phyloP scores from a whole-genome alignment of 2,113 vertebrate species.

The Cynoglossus semilaevis region DNA sequence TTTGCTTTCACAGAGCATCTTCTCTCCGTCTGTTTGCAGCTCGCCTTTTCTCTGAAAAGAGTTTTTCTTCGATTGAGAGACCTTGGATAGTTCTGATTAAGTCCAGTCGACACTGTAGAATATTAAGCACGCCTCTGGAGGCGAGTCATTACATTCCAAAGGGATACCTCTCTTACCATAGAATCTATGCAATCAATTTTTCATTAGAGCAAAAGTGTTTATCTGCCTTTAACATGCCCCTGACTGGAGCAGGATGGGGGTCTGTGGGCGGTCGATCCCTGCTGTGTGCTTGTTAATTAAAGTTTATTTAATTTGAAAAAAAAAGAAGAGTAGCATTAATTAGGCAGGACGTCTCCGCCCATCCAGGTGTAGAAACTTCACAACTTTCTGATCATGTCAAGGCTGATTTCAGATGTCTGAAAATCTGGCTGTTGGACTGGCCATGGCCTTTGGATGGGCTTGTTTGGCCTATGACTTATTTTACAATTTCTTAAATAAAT shows the following conservation, averaged over 20 bases:
- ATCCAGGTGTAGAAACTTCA: conserved; percentile 47
- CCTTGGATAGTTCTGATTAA: conserved; percentile 74
- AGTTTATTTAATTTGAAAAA: conserved; percentile 92
- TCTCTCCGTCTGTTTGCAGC: conserved; percentile 48
- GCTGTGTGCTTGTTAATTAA: conserved; percentile 97
- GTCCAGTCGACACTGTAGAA: conserved; percentile 65
- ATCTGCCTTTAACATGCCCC: conserved; percentile 95
- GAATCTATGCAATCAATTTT: conserved; percentile 97
- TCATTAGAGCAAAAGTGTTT: conserved; percentile 99
- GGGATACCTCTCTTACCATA: conserved; percentile 75
- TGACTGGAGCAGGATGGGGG: conserved; percentile 67
- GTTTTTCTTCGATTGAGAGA: conserved; percentile 70
- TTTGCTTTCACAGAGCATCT: conserved; percentile 14
- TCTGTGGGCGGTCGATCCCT: conserved; percentile 85
- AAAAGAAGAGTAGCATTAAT: conserved; percentile 90
- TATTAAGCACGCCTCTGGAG: conserved; percentile 70
- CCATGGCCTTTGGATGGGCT: too few species aligned
- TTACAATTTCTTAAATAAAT: too few species aligned
- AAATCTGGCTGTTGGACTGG: not conserved
- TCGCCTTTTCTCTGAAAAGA: conserved; percentile 42
- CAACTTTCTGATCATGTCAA: conserved; percentile 18
- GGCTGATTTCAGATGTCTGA: conserved; percentile 11
- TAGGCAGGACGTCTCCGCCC: conserved; percentile 80
- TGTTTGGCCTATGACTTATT: too few species aligned
- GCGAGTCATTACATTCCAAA: conserved; percentile 77